A percentile compares a stretch with the other conserved stretches of the same genome.
Evolutionary conservation across 23 tunicate genomes (phyloP).

Genomic region (Ascidia mentula): DNA sequence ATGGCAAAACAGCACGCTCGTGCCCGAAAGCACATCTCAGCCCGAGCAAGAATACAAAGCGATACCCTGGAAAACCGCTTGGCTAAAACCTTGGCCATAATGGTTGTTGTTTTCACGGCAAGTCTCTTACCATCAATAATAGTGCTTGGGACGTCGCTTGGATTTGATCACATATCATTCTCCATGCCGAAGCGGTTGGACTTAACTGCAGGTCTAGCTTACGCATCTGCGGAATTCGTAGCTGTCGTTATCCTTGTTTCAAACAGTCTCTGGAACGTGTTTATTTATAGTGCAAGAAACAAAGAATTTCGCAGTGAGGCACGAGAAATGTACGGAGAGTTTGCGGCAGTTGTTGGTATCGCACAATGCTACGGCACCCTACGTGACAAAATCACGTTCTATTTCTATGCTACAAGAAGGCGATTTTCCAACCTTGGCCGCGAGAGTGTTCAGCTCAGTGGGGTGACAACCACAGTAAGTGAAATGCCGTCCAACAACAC

Average conservation of each 20-base stretch:
- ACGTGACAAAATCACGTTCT: neutral
- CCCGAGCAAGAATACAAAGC: neutral
- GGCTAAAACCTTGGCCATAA: slow-evolving; percentile 36
- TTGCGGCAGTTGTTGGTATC: neutral
- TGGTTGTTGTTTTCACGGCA: slow-evolving; percentile 55
- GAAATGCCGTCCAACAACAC: neutral
- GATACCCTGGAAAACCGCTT: slow-evolving; percentile 30
- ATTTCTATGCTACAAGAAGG: neutral
- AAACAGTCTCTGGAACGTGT: slow-evolving; percentile 57
- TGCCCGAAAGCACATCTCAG: neutral
- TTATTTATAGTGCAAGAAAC: slow-evolving; percentile 52
- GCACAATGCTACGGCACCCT: neutral
- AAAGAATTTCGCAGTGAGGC: slow-evolving; percentile 29
- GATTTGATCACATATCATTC: neutral
- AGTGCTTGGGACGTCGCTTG: neutral
- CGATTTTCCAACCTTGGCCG: neutral
- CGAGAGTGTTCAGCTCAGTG: neutral
- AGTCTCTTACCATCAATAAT: slow-evolving; percentile 31
- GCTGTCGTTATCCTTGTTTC: slow-evolving; percentile 25
- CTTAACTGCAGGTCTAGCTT: neutral
- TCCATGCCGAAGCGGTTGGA: neutral
- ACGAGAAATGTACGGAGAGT: neutral
- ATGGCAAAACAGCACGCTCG: slow-evolving; percentile 33
- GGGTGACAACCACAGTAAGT: neutral
- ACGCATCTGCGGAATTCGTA: slow-evolving; percentile 13